Evolutionary conservation across 2,888 invertebrate species (phyloP), one percentile per base, ranked within the genome.

Genomic region (Leptothorax acervorum): DNA sequence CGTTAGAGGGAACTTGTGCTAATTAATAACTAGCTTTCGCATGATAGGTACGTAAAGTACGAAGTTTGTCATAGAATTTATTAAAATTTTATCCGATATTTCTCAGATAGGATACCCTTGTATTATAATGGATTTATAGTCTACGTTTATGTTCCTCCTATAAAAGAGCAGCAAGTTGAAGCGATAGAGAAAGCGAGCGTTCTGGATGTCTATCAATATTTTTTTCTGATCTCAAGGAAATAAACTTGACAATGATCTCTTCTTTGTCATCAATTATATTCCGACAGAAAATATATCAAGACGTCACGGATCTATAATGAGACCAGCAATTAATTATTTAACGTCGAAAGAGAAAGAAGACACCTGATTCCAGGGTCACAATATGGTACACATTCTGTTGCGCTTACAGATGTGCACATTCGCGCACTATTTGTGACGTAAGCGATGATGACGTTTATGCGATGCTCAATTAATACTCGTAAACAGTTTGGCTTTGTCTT

Each of bases 321-420:
- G 15, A 42, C 28, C 42, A 23, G n/a, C 55, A 45, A 57, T 78
- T 68, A 57, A 57, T 66, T 57, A 45, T 57, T 55, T 28, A 31
- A 78, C 35, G 48, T 48, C 11, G 11, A 62, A 3, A 18, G 57
- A 68, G 9, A 66, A 76, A 15, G 55, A 68, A 66, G 45, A 78
- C 65, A 35, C 57, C 55, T 57, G 53, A 62, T 48, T 15, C 62
- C 70, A 82, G 70, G 55, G 82, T 82, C 84, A 60, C 31, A 62
- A 65, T 68, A 53, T 74, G 51, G 68, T 84, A 51, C 28, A 39
- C 74, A 23, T 57, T 39, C 23, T 60, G 31, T 63, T 53, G 23
- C 51, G 39, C 48, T 39, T 60, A 31, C 60, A 70, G 28, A 68
- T 51, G 48, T 68, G 42, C 45, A 66, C n/a, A 28, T 66, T 66